Percentiles rank a stretch among this genome's conserved stretches.
Conservation (phyloP, 2,113 vertebrate species). For the Dipodomys merriami region DNA sequence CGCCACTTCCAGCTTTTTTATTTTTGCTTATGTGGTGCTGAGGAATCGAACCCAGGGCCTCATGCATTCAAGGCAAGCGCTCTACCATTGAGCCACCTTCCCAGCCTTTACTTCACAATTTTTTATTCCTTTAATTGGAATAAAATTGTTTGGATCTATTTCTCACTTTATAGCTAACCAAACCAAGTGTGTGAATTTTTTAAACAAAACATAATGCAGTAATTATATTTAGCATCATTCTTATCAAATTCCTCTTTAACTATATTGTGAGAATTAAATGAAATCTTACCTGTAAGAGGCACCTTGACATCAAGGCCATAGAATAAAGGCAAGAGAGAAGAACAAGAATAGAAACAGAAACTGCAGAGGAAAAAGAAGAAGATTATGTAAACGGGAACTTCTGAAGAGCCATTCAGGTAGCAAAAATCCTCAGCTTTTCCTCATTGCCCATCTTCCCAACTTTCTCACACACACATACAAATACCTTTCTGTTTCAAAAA, state of each 20-base stretch:
- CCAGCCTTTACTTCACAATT: background rate
- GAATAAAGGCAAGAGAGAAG: constrained; percentile 99
- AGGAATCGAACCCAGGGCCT: no score
- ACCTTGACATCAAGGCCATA: constrained; percentile 99
- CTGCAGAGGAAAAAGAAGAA: constrained; percentile 89
- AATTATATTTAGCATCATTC: background rate
- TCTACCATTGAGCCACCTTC: no score
- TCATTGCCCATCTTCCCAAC: constrained; percentile 14
- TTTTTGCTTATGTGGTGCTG: no score
- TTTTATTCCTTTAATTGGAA: constrained; percentile 6
- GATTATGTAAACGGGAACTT: constrained; percentile 76
- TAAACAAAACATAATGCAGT: background rate
- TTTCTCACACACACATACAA: background rate
- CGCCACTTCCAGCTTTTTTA: no score
- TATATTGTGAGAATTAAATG: constrained; percentile 72
- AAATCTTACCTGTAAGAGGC: constrained; percentile 95
- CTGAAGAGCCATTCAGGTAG: constrained; percentile 39
- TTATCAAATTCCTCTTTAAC: constrained; percentile 27
- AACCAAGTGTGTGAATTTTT: background rate
- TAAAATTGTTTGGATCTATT: background rate
- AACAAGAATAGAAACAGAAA: constrained; percentile 99
- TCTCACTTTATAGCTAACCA: background rate
- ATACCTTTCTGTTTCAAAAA: constrained; percentile 11
- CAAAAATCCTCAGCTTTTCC: constrained; percentile 52
- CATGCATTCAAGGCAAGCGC: no score